Evolutionary conservation across 1,140 invertebrate genomes (phyloP).

Genomic region (Dryas iulia): DNA sequence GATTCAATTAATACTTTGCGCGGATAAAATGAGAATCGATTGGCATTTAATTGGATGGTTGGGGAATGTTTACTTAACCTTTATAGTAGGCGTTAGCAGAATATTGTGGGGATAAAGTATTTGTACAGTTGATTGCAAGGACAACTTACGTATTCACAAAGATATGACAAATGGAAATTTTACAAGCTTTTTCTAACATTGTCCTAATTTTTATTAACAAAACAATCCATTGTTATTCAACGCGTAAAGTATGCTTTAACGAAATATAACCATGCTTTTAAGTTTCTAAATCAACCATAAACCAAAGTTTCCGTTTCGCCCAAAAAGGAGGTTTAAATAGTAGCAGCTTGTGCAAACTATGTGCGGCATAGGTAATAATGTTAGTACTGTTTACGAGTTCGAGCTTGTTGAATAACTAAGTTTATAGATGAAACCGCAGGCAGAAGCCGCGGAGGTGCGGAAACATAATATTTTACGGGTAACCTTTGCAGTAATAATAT

Average conservation of each 20-base stretch:
- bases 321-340: constrained; percentile 46
- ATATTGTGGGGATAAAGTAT: constrained; percentile 10
- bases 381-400: constrained; percentile 50
- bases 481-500: constrained; percentile 26
- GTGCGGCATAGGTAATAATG: constrained; percentile 51
- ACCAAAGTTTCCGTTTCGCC: constrained; percentile 21
- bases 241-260: constrained; percentile 15
- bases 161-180: background rate
- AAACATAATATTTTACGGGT: constrained; percentile 44
- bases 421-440: constrained; percentile 45
- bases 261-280: background rate
- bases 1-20: constrained; percentile 40
- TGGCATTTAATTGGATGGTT: constrained; percentile 40
- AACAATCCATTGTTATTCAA: background rate
- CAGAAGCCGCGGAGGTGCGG: constrained; percentile 33
- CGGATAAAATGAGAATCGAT: constrained; percentile 37
- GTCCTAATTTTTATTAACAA: background rate
- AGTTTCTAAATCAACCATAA: constrained; percentile 1
- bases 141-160: background rate
- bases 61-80: constrained; percentile 32
- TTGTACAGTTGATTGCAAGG: constrained; percentile 20
- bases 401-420: constrained; percentile 43
- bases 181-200: background rate
- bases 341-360: constrained; percentile 43
- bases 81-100: background rate